A percentile compares a stretch with the other conserved stretches of the same genome.
phyloP scores from a whole-genome alignment of 53 echinoderm and acorn worm species.

The Actinopyga echinites region DNA sequence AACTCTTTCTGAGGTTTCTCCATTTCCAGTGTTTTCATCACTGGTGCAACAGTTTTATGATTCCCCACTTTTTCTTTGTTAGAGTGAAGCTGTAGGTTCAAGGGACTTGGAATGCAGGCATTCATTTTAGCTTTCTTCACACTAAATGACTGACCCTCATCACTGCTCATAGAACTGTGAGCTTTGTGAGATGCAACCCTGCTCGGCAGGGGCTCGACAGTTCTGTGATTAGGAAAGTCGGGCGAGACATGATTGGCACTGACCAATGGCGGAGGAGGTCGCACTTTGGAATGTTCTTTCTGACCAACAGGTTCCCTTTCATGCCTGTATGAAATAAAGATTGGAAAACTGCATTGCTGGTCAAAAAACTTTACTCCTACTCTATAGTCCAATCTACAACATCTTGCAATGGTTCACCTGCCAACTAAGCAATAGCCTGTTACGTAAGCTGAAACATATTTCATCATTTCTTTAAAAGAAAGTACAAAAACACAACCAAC shows the following conservation, averaged over 20 bases:
- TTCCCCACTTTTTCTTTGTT: slow-evolving; percentile 15
- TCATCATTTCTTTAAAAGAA: no score
- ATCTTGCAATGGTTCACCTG: no score
- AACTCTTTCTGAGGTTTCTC: slow-evolving; percentile 67
- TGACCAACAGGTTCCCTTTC: slow-evolving; percentile 29
- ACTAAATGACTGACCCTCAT: slow-evolving; percentile 34
- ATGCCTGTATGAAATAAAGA: neutral
- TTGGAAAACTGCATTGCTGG: neutral
- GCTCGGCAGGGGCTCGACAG: neutral
- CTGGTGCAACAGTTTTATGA: slow-evolving; percentile 11
- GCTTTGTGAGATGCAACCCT: neutral
- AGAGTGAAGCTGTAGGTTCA: slow-evolving; percentile 25
- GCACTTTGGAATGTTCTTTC: slow-evolving; percentile 44
- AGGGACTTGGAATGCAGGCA: slow-evolving; percentile 37
- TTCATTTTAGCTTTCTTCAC: slow-evolving; percentile 37
- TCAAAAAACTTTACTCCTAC: no score
- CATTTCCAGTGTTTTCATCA: slow-evolving; percentile 61
- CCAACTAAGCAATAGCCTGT: no score
- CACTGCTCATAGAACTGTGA: slow-evolving; percentile 26
- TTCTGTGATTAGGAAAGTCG: slow-evolving; percentile 4
- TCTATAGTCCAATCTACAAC: no score
- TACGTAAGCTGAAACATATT: no score
- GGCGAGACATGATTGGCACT: slow-evolving; percentile 33
- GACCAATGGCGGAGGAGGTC: slow-evolving; percentile 35
- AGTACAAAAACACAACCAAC: no score